Percentiles rank a stretch among this genome's conserved stretches.
phyloP scores from a whole-genome alignment of 2,113 vertebrate species.

The Felis chaus region DNA sequence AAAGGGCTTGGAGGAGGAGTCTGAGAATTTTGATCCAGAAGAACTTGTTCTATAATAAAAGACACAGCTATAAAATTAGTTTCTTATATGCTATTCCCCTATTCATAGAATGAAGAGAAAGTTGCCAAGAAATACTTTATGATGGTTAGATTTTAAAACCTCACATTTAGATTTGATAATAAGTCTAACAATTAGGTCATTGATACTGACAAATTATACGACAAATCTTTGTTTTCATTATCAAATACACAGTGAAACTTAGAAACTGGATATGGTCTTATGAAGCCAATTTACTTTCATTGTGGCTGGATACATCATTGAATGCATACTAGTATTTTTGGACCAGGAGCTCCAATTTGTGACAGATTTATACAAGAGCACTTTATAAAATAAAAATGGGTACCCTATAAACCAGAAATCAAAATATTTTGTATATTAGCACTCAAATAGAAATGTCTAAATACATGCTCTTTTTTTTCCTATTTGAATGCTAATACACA shows the following conservation, averaged over 20 bases:
- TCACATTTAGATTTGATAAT: not conserved
- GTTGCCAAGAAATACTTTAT: constrained; percentile 16
- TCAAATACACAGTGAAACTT: not conserved
- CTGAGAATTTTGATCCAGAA: constrained; percentile 94
- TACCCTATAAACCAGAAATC: not conserved
- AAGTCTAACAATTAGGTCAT: not conserved
- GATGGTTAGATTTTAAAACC: constrained; percentile 43
- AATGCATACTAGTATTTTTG: constrained; percentile 26
- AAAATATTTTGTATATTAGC: constrained; percentile 16
- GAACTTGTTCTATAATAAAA: constrained; percentile 91
- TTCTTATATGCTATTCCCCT: not conserved
- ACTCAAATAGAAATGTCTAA: not conserved
- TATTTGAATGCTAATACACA: not conserved
- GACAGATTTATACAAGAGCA: not conserved
- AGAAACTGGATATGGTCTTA: not conserved
- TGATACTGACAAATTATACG: not conserved
- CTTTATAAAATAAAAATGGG: constrained; percentile 27
- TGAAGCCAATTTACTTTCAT: not conserved
- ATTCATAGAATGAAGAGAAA: constrained; percentile 42
- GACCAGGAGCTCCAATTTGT: not conserved
- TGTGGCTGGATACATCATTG: not conserved
- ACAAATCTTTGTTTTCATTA: constrained; percentile 5
- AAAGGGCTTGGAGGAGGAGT: constrained; percentile 98
- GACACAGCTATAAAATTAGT: constrained; percentile 73
- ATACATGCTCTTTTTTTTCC: not conserved